Conservation (phyloP, 2,888 invertebrate species). For the Phoenoteleia sp. region DNA sequence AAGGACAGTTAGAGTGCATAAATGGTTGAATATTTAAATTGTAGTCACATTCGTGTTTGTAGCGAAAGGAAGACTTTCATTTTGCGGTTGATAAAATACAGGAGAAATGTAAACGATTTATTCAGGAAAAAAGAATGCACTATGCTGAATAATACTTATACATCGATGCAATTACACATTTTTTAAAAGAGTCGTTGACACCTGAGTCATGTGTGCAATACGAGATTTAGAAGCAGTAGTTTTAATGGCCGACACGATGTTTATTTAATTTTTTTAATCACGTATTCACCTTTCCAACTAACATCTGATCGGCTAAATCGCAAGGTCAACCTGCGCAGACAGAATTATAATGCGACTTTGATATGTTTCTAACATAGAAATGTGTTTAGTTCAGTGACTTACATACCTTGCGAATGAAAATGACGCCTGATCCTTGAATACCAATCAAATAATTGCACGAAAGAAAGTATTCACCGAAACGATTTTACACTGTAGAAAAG, state of each 20-base stretch:
- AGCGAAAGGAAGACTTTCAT: conserved; percentile 73
- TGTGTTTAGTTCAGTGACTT: conserved; percentile 50
- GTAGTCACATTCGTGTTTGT: conserved; percentile 60
- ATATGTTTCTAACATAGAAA: conserved; percentile 61
- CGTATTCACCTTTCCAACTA: conserved; percentile 36
- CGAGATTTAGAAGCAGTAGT: neutral
- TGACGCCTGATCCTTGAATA: conserved; percentile 53
- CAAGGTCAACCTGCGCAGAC: conserved; percentile 25
- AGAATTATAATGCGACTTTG: conserved; percentile 59
- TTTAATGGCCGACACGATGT: conserved; percentile 9
- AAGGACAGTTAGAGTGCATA: conserved; percentile 58
- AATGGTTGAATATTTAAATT: conserved; percentile 54
- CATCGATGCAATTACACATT: conserved; percentile 28
- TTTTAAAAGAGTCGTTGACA: conserved; percentile 19
- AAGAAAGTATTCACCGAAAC: conserved; percentile 52
- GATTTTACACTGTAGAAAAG: conserved; percentile 22
- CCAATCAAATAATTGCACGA: conserved; percentile 55
- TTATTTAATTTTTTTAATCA: conserved; percentile 16
- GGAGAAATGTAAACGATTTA: conserved; percentile 67
- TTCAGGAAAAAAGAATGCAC: conserved; percentile 40
- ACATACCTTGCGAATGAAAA: conserved; percentile 38
- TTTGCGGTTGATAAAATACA: conserved; percentile 68
- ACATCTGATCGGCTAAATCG: conserved; percentile 34
- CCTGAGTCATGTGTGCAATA: neutral
- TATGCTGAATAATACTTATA: conserved; percentile 29